These are phyloP conservation scores for Carabus problematicus DNA, from an alignment of 2,888 invertebrate genomes.

Conservation along the genomic window DNA sequence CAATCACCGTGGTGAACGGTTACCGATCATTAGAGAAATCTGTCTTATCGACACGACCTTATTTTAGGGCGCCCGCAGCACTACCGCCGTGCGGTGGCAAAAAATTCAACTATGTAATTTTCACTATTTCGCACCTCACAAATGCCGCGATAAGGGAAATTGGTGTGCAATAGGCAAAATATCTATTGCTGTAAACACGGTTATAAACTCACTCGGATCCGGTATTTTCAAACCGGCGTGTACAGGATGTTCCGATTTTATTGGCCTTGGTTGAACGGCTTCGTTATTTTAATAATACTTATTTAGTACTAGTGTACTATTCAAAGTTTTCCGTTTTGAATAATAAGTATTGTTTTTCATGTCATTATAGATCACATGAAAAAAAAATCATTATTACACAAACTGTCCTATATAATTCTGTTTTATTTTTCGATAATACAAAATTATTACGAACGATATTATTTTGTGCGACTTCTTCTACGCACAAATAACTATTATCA, in stretches of 20 bases:
- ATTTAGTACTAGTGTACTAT: conserved; percentile 23
- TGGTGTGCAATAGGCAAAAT: conserved; percentile 22
- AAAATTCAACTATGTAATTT: conserved; percentile 35
- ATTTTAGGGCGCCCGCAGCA: conserved; percentile 33
- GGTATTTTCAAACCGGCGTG: not conserved
- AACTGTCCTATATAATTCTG: no score
- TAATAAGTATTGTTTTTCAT: not conserved
- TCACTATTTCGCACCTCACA: conserved; percentile 37
- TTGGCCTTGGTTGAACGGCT: conserved; percentile 25
- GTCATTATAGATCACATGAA: no score
- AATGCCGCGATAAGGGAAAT: conserved; percentile 40
- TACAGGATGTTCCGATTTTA: conserved; percentile 15
- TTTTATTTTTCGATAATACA: no score
- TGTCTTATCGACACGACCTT: conserved; percentile 39
- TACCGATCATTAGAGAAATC: conserved; percentile 43
- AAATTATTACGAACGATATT: no score
- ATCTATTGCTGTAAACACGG: conserved; percentile 23
- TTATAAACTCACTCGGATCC: conserved; percentile 25
- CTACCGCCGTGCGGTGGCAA: conserved; percentile 20
- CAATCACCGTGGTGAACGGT: conserved; percentile 35
- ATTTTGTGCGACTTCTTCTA: no score
- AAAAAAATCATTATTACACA: no score
- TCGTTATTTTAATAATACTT: conserved; percentile 25
- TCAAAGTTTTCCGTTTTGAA: conserved; percentile 7
- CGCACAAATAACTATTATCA: no score